These are phyloP conservation scores for Grus americana DNA, from an alignment of 2,113 vertebrate genomes.

Conservation along the genomic window DNA sequence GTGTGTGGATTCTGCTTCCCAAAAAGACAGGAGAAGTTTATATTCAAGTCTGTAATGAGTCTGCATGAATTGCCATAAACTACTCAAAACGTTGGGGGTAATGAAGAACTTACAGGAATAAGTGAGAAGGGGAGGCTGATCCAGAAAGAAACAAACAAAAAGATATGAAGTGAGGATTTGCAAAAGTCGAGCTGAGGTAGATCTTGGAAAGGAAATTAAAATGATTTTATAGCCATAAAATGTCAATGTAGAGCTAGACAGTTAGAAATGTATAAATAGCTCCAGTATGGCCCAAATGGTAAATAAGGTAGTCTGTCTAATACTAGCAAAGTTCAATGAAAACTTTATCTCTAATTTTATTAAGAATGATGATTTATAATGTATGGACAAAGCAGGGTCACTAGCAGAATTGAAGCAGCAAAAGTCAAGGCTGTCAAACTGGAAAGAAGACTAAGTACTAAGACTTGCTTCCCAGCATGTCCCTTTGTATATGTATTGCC, in stretches of 20 bases:
- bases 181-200: background rate
- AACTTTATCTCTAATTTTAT: background rate
- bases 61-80: background rate
- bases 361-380: background rate
- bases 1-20: background rate
- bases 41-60: background rate
- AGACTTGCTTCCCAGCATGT: background rate
- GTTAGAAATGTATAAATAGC: background rate
- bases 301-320: background rate
- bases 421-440: background rate
- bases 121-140: background rate
- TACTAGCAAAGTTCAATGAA: background rate
- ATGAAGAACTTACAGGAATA: background rate
- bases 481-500: background rate
- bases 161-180: background rate
- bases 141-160: background rate
- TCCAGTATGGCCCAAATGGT: background rate
- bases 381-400: background rate
- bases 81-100: background rate
- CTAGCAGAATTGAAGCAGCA: background rate
- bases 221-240: background rate
- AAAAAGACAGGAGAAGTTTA: background rate
- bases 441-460: background rate
- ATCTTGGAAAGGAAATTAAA: background rate
- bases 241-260: background rate